Conservation (phyloP, 2,113 vertebrate species). For the Lycaon pictus region DNA sequence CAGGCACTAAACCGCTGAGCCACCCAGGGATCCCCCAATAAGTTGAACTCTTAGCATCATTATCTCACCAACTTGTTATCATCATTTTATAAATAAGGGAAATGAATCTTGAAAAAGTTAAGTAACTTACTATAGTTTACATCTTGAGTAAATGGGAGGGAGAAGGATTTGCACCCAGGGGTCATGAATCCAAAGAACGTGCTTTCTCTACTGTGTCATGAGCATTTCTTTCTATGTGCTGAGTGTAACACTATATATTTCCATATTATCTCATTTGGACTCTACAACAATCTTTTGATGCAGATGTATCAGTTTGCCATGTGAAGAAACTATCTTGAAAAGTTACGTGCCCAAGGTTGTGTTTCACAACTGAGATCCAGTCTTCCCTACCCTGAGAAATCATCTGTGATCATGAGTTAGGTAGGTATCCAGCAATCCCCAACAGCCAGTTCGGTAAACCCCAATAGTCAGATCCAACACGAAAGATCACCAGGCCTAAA, state of each 20-base stretch:
- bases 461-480: background rate
- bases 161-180: background rate
- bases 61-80: background rate
- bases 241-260: fast-evolving
- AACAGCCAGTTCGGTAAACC: background rate
- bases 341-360: background rate
- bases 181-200: background rate
- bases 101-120: background rate
- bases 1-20: too few species aligned
- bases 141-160: background rate
- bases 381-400: background rate
- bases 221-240: background rate
- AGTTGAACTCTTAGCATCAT: background rate
- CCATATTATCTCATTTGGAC: background rate
- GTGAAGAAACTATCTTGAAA: background rate
- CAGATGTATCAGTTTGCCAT: background rate
- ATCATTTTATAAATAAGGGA: background rate
- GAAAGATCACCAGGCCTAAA: slow-evolving; percentile 41
- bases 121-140: background rate
- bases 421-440: background rate
- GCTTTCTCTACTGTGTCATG: background rate
- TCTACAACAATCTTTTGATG: background rate
- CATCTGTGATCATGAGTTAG: background rate
- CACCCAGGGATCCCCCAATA: too few species aligned
- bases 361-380: background rate